phyloP scores from a whole-genome alignment of 2,797 vertebrate species.

The Cirrhinus mrigala region DNA sequence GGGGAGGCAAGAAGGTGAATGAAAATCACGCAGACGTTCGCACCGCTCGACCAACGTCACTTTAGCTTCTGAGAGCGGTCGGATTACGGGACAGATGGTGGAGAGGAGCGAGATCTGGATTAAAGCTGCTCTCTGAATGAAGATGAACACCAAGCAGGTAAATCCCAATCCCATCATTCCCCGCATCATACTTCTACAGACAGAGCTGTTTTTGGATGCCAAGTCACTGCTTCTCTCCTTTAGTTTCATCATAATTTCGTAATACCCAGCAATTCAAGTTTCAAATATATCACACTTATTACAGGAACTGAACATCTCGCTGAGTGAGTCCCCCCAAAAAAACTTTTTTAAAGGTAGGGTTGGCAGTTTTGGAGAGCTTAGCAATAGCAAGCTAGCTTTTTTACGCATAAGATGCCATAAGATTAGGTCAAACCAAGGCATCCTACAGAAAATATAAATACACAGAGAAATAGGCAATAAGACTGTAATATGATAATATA shows the following conservation, averaged over 20 bases:
- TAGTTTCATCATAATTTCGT: conserved; percentile 10
- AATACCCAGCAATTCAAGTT: background rate
- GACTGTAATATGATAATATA: conserved; percentile 8
- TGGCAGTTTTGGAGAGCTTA: too few species aligned
- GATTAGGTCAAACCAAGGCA: conserved; percentile 53
- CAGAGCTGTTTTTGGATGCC: background rate
- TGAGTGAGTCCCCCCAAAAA: background rate
- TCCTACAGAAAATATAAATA: conserved; percentile 13
- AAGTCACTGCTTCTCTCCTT: background rate
- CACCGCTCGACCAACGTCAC: background rate
- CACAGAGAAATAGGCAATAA: background rate
- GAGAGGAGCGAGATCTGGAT: conserved; percentile 34
- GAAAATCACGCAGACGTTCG: background rate
- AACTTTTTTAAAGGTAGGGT: too few species aligned
- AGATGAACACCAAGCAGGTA: conserved; percentile 56
- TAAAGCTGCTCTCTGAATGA: conserved; percentile 53
- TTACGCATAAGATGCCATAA: too few species aligned
- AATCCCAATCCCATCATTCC: conserved; percentile 53
- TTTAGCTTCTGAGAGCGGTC: background rate
- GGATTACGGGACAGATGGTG: conserved; percentile 59
- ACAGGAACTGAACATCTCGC: background rate
- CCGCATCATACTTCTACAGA: conserved; percentile 47
- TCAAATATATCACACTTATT: background rate
- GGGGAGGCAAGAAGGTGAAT: background rate
- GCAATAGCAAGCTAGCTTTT: too few species aligned